Percentiles rank a stretch among this genome's conserved stretches.
phyloP scores from a whole-genome alignment of 1,140 invertebrate species.

The Drosophila oshimai region DNA sequence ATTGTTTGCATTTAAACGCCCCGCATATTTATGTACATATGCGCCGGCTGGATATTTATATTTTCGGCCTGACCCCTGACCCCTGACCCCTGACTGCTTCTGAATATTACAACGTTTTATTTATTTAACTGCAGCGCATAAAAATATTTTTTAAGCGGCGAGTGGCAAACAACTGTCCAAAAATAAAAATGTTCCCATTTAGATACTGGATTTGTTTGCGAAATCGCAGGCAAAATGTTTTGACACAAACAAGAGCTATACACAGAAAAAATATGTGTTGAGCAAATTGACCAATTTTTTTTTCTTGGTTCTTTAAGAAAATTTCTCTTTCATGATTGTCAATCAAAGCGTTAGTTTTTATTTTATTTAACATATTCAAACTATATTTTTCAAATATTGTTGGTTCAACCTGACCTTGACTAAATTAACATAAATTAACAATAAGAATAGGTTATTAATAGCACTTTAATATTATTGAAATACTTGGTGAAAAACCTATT shows the following conservation, averaged over 20 bases:
- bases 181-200: slow-evolving; percentile 13
- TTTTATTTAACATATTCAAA: too few species aligned
- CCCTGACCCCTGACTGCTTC: background rate
- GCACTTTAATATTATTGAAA: too few species aligned
- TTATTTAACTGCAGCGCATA: slow-evolving; percentile 60
- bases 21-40: background rate
- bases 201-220: slow-evolving; percentile 1
- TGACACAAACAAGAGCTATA: slow-evolving; percentile 14
- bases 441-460: too few species aligned
- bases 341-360: too few species aligned
- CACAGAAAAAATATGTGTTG: background rate
- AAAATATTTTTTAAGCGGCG: slow-evolving; percentile 38
- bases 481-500: too few species aligned
- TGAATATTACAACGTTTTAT: slow-evolving; percentile 36
- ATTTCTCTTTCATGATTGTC: too few species aligned
- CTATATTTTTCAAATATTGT: too few species aligned
- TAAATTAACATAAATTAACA: too few species aligned
- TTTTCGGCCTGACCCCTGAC: slow-evolving; percentile 22
- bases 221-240: background rate
- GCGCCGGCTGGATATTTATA: slow-evolving; percentile 19
- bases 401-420: too few species aligned
- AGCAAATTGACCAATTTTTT: too few species aligned
- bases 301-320: too few species aligned
- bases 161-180: slow-evolving; percentile 7
- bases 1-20: slow-evolving; percentile 57